Percentiles rank a stretch among this genome's conserved stretches.
Conservation (phyloP, 1,140 invertebrate species). For the Bombus ignitus region DNA sequence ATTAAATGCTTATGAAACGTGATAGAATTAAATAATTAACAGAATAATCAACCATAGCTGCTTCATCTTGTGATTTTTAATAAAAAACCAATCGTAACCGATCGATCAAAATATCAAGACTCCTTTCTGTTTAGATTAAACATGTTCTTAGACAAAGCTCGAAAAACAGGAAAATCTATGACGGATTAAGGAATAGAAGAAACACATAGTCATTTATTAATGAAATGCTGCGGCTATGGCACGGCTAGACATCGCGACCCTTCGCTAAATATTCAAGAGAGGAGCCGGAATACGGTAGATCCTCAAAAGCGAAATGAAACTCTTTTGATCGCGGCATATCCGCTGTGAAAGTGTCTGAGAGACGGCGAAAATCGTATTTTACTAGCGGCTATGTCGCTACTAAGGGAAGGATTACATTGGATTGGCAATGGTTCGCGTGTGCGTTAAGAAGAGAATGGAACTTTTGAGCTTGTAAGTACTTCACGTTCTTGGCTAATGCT, state of each 20-base stretch:
- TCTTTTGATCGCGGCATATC: not conserved
- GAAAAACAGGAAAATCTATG: too few species aligned
- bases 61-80: too few species aligned
- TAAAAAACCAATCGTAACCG: too few species aligned
- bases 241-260: not conserved
- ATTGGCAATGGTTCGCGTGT: not conserved
- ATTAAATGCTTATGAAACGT: too few species aligned
- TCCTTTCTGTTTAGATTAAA: too few species aligned
- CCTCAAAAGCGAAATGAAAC: not conserved
- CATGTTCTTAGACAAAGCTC: too few species aligned
- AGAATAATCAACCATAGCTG: too few species aligned
- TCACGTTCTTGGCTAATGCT: not conserved
- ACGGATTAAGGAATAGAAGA: too few species aligned
- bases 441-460: constrained; percentile 15
- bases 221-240: too few species aligned
- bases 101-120: too few species aligned
- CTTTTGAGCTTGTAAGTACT: constrained; percentile 2
- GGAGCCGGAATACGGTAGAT: not conserved
- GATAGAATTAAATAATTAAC: too few species aligned
- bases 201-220: not conserved
- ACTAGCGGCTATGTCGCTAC: not conserved
- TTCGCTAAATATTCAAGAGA: not conserved
- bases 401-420: constrained; percentile 15
- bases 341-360: not conserved
- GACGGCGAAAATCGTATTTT: constrained; percentile 16